Percentiles rank a stretch among this genome's conserved stretches.
Evolutionary conservation across 2,113 vertebrate genomes (phyloP).

Genomic region (Gymnobelideus leadbeateri): DNA sequence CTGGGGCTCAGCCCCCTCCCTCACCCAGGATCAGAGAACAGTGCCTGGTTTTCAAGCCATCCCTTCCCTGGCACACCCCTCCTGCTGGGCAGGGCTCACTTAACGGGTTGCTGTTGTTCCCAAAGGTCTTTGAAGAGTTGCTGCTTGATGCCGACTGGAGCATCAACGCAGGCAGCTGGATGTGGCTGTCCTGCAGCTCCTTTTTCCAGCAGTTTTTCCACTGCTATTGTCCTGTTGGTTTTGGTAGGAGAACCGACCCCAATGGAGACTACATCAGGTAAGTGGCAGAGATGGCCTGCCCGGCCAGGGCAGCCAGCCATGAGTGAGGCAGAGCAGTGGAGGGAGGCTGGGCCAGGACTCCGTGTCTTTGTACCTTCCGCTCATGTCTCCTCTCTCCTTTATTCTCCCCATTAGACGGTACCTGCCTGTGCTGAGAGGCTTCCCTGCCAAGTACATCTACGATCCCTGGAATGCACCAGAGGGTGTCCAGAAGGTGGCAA

Average conservation of each 20-base stretch:
- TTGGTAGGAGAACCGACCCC: conserved; percentile 95
- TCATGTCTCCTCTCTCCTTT: conserved; percentile 47
- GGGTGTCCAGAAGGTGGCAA: conserved; percentile 93
- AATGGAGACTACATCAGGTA: conserved; percentile 98
- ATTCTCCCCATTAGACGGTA: conserved; percentile 88
- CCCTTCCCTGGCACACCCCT: too few species aligned
- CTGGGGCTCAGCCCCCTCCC: too few species aligned
- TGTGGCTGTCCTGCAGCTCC: conserved; percentile 98
- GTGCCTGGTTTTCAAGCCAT: not conserved
- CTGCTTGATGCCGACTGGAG: conserved; percentile 97
- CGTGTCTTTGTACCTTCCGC: conserved; percentile 22
- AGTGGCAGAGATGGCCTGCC: conserved; percentile 37
- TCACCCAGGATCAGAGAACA: not conserved
- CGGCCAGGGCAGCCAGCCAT: conserved; percentile 10
- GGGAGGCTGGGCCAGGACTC: not conserved
- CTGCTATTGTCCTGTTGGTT: conserved; percentile 97
- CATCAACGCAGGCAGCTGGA: conserved; percentile 98
- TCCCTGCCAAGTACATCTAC: conserved; percentile 96
- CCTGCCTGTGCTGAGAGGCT: conserved; percentile 92
- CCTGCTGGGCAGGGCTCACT: not conserved
- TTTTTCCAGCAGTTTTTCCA: conserved; percentile 99
- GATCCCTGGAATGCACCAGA: conserved; percentile 98
- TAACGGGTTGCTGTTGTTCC: conserved; percentile 71
- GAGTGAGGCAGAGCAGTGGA: not conserved
- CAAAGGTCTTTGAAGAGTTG: conserved; percentile 96